Evolutionary conservation across 2,113 vertebrate genomes (phyloP).

Genomic region (Odontesthes bonariensis): DNA sequence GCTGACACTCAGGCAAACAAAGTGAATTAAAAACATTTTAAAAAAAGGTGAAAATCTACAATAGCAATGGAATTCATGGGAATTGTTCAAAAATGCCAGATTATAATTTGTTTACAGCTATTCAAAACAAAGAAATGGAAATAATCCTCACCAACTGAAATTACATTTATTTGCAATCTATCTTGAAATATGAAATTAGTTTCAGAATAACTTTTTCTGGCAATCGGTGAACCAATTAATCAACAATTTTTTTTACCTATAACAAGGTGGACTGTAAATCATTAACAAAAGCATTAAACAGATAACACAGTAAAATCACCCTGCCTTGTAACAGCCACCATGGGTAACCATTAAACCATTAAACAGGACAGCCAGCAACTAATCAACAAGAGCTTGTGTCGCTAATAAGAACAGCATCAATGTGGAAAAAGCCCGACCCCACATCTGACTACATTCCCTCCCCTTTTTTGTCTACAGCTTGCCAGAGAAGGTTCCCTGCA

Average conservation of each 20-base stretch:
- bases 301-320: neutral
- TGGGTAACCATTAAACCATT: neutral
- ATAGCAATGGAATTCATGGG: neutral
- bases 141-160: neutral
- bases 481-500: slow-evolving; percentile 61
- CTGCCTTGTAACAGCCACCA: neutral
- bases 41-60: neutral
- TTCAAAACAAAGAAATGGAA: no score
- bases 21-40: neutral
- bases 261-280: neutral
- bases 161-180: neutral
- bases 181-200: neutral
- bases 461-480: slow-evolving; percentile 23
- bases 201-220: neutral
- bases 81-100: neutral
- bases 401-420: slow-evolving; percentile 48
- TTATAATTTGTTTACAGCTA: no score
- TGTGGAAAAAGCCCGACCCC: slow-evolving; percentile 43
- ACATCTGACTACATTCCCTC: slow-evolving; percentile 34
- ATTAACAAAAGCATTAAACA: neutral
- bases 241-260: no score
- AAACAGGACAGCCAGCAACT: neutral
- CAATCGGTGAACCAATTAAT: neutral
- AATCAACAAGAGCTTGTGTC: slow-evolving; percentile 17
- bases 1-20: slow-evolving; percentile 33